Evolutionary conservation across 2,888 invertebrate genomes (phyloP), one percentile per base, ranked within the genome.

Genomic region (Candidula unifasciata): DNA sequence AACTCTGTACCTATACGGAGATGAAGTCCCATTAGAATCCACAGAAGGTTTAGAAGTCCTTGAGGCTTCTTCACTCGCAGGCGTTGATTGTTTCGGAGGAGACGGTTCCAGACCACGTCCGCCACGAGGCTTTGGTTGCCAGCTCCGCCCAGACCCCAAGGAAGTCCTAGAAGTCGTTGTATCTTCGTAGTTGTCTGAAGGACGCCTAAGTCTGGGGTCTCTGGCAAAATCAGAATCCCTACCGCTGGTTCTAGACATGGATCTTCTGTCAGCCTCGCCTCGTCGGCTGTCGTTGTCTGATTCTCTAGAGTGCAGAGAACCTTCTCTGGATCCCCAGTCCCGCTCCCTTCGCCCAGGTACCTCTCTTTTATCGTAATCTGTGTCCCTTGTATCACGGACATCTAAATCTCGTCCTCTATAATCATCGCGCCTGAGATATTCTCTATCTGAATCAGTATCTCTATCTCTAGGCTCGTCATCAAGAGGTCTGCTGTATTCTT

Each of bases 1-100:
- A 24, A 86, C 79, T 2, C 66, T 82, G 57, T 82, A 82, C n/a
- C 79, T 68, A 80, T 78, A 64, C 6, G 64, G 35, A 0, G 81
- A 80, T 0, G 74, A 30, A 1, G 77, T 30, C 0, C 80, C 77
- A 30, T 83, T 64, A 13, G 68, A 33, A n/a, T 74, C 54, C 44
- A 68, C 64, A 8, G 64, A 27, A 37, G 54, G 44, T 24, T 64
- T 52, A 6, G 54, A 13, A 30, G 71, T 54, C 80, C 54, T 52
- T n/a, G 27, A n/a, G 21, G 2, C 27, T 21, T 33, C 82, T 30
- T 74, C 74, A 21, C 8, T 18, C 54, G 74, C 54, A 21, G 74
- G 5, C 0, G 21, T 52, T 2, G 57, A 18, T 18, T 33, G n/a
- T 8, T 37, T 57, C 16, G 80, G 74, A 35, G 82, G 82, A 5